Conservation (phyloP, 2,888 invertebrate species). For the Bembecia ichneumoniformis region DNA sequence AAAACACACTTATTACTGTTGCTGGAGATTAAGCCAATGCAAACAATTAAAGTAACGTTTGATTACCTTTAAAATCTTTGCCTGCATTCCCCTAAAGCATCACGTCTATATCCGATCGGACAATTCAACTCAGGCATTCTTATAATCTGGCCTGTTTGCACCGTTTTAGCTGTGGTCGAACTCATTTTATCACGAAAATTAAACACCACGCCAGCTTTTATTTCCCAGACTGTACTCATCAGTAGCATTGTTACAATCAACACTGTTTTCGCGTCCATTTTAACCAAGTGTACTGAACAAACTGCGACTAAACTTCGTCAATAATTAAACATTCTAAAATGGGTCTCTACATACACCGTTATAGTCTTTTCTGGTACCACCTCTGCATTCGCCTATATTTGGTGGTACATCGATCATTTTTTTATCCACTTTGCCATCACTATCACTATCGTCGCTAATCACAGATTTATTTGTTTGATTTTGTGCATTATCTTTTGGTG, state of each 20-base stretch:
- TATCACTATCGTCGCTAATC: slow-evolving; percentile 3
- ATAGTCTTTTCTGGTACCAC: slow-evolving; percentile 30
- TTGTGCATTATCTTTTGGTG: slow-evolving; percentile 5
- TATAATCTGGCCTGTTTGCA: slow-evolving; percentile 39
- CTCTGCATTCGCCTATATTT: slow-evolving; percentile 29
- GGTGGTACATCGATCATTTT: slow-evolving; percentile 51
- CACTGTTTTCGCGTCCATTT: slow-evolving; percentile 43
- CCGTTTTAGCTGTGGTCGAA: slow-evolving; percentile 14
- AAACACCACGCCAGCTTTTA: slow-evolving; percentile 23
- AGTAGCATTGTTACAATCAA: slow-evolving; percentile 23
- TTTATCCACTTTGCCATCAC: slow-evolving; percentile 6
- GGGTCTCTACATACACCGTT: slow-evolving; percentile 49
- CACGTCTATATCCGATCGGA: slow-evolving; percentile 32
- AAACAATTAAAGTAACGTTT: no score
- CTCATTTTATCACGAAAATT: slow-evolving; percentile 27
- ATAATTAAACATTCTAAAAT: slow-evolving; percentile 29
- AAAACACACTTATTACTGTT: no score
- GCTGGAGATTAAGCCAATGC: no score
- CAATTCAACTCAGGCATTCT: slow-evolving; percentile 42
- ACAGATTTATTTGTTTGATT: slow-evolving; percentile 4
- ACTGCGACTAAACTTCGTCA: slow-evolving; percentile 28
- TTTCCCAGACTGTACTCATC: slow-evolving; percentile 17
- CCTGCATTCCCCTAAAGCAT: slow-evolving; percentile 35
- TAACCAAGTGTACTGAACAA: slow-evolving; percentile 25
- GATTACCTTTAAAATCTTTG: slow-evolving; percentile 28